phyloP scores from a whole-genome alignment of 1,140 invertebrate species.

The Zophobas morio region DNA sequence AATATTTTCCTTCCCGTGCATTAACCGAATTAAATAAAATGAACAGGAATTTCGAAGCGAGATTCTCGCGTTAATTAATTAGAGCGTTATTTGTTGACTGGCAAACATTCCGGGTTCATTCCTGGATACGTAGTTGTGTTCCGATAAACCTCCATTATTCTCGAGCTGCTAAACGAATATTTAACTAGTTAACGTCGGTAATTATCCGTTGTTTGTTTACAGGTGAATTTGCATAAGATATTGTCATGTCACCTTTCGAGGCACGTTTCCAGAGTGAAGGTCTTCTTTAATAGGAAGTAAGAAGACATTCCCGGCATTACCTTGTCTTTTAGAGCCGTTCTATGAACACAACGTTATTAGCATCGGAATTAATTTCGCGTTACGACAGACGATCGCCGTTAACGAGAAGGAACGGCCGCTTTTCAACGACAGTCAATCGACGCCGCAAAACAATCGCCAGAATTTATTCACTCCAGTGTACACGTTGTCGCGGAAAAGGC shows the following conservation, averaged over 20 bases:
- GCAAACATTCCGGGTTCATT: conserved; percentile 9
- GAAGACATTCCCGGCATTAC: conserved; percentile 40
- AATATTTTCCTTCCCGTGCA: conserved; percentile 25
- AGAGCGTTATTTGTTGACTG: conserved; percentile 20
- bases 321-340: conserved; percentile 29
- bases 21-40: conserved; percentile 19
- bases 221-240: conserved; percentile 46
- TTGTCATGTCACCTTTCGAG: conserved; percentile 45
- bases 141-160: background rate
- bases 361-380: conserved; percentile 37
- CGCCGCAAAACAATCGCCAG: no score
- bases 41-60: conserved; percentile 6
- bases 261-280: conserved; percentile 44
- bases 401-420: background rate
- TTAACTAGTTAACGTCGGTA: conserved; percentile 33
- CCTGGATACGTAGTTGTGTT: conserved; percentile 4
- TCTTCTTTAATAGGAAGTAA: conserved; percentile 47
- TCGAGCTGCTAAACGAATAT: conserved; percentile 10
- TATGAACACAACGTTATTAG: conserved; percentile 34
- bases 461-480: no score
- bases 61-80: conserved; percentile 38
- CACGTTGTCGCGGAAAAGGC: no score
- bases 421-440: conserved; percentile 30
- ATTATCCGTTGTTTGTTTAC: conserved; percentile 42
- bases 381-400: conserved; percentile 21